Conservation (phyloP, 2,888 invertebrate genomes). For the Rhogogaster chlorosoma region DNA sequence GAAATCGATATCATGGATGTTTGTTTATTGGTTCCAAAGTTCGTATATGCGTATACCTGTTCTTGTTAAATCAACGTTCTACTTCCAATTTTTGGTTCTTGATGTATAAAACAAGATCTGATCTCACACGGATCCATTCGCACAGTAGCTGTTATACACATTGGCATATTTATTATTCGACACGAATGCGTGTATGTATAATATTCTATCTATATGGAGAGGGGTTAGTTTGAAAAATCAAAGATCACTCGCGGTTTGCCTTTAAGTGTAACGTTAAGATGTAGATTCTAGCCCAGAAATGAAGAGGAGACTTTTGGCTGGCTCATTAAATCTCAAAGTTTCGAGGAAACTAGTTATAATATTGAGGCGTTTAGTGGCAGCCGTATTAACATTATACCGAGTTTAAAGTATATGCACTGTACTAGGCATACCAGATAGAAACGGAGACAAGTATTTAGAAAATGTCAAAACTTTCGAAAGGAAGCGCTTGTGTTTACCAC, state of each 20-base stretch:
- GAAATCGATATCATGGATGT: constrained; percentile 11
- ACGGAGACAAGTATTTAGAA: constrained; percentile 45
- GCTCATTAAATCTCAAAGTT: constrained; percentile 39
- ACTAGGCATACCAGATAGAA: constrained; percentile 1
- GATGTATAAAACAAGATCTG: background rate
- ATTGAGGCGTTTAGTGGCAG: constrained; percentile 23
- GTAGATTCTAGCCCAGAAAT: constrained; percentile 40
- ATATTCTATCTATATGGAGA: background rate
- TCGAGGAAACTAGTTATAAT: constrained; percentile 24
- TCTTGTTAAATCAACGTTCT: background rate
- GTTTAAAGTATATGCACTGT: constrained; percentile 6
- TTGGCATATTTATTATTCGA: background rate
- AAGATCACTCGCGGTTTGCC: background rate
- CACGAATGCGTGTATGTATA: background rate
- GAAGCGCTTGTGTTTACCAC: constrained; percentile 38
- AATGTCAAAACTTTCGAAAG: constrained; percentile 48
- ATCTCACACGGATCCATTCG: background rate
- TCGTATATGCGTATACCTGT: background rate
- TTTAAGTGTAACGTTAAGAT: constrained; percentile 30
- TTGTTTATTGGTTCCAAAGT: background rate
- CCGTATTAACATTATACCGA: constrained; percentile 2
- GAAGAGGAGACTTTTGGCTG: constrained; percentile 9
- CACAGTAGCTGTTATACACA: background rate
- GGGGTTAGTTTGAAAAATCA: constrained; percentile 1
- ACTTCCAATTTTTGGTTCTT: background rate